Base-by-base conservation (phyloP, 2,797 vertebrate genomes). In the Tapera naevia region DNA sequence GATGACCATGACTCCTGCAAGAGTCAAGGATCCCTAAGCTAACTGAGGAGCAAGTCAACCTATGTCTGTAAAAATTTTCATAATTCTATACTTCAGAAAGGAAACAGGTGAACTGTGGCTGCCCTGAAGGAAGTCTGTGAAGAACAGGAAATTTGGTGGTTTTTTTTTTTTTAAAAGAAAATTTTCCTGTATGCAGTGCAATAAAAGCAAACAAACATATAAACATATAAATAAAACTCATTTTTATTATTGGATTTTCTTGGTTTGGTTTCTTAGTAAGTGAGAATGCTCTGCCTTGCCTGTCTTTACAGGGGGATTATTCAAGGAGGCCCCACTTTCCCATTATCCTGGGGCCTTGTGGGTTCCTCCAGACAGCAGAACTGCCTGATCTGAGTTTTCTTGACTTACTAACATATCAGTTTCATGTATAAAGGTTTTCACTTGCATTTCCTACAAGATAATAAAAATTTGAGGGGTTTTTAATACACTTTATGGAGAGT, bases 381-480 rank as follows among this genome's bases (percentile, higher is more conserved):
- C 28, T 41, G 24, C 18, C 18, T 82, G 48, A 56, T 2, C 5
- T 66, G n/a, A n/a, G 3, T 46, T 78, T 84, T 51, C 64, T 86
- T 61, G 19, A 65, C 17, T 53, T 74, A 30, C 3, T 41, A 81
- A 61, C 5, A 32, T 10, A 43, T 6, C 7, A 15, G 39, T 58
- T 94, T 62, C 60, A 43, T 4, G 3, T 17, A 6, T 25, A 60
- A 65, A 80, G 23, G 3, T 64, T 82, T 88, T 50, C 17, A 32
- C 6, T 84, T 79, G 11, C 7, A 50, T 86, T 86, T 94, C 10
- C 58, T 75, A 32, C 7, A 53, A 48, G 12, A 53, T 27, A 41
- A 28, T 43, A 7, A 53, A 3, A 45, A 18, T 30, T 62, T 8
- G 15, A 8, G 10, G 7, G 0, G 0, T 13, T 53, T 48, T 37